Evolutionary conservation across 2,888 invertebrate genomes (phyloP).

Genomic region (Mimachlamys varia): DNA sequence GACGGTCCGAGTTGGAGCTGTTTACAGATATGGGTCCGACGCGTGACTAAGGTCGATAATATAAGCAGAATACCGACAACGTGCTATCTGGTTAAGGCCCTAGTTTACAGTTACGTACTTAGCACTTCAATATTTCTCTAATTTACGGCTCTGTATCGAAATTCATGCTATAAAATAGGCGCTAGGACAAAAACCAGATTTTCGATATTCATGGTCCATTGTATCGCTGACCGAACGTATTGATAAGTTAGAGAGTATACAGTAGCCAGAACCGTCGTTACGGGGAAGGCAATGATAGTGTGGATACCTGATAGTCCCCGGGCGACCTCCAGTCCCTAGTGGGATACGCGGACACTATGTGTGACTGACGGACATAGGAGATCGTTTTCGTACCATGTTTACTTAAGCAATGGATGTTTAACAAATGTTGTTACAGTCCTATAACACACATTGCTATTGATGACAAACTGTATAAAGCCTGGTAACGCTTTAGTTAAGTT

Average conservation of each 20-base stretch:
- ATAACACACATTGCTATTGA: too few relatives aligned
- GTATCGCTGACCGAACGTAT: not conserved
- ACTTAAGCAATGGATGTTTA: too few relatives aligned
- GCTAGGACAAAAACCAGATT: not conserved
- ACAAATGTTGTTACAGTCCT: too few relatives aligned
- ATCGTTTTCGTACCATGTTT: too few relatives aligned
- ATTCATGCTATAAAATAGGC: not conserved
- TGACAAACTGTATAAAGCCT: too few relatives aligned
- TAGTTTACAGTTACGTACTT: not conserved
- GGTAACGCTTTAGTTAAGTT: too few relatives aligned
- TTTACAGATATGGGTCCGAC: not conserved
- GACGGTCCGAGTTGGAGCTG: not conserved
- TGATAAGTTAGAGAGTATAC: not conserved
- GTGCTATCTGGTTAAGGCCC: not conserved
- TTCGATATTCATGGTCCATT: not conserved
- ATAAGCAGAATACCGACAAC: not conserved
- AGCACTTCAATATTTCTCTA: not conserved
- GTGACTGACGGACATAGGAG: too few relatives aligned
- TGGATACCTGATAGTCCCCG: not conserved
- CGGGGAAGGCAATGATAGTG: not conserved
- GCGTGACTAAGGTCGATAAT: not conserved
- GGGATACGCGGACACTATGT: too few relatives aligned
- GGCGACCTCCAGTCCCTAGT: not conserved
- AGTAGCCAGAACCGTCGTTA: not conserved
- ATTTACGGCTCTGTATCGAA: not conserved